These are phyloP conservation scores for Chlorops oryzae DNA, from an alignment of 1,140 invertebrate species.

Conservation along the genomic window DNA sequence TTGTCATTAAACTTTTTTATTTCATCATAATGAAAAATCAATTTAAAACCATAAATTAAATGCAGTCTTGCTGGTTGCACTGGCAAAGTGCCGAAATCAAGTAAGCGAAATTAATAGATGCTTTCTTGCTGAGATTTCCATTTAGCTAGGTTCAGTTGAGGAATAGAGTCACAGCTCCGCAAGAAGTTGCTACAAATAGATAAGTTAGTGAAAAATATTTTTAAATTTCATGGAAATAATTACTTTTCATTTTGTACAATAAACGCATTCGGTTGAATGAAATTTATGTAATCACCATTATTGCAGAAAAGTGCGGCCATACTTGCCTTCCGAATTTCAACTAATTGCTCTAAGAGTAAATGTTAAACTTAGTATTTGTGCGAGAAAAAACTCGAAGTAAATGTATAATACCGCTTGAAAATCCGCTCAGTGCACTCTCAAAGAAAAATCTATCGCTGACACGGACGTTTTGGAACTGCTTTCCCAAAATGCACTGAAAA, in stretches of 20 bases:
- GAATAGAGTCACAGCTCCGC: too few relatives aligned
- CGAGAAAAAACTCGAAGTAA: background rate
- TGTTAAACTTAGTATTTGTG: background rate
- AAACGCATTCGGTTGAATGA: constrained; percentile 67
- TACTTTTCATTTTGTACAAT: constrained; percentile 44
- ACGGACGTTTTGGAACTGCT: constrained; percentile 78
- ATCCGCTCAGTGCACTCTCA: constrained; percentile 62
- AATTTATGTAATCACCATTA: constrained; percentile 65
- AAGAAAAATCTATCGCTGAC: constrained; percentile 79
- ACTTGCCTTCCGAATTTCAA: constrained; percentile 75
- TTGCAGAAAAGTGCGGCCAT: constrained; percentile 81
- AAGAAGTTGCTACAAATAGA: too few relatives aligned
- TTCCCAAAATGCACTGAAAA: constrained; percentile 79
- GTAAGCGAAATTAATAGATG: too few relatives aligned
- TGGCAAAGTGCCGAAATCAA: too few relatives aligned
- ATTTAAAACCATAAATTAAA: too few relatives aligned
- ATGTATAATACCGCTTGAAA: constrained; percentile 60
- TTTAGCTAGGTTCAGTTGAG: too few relatives aligned
- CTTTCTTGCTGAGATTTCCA: too few relatives aligned
- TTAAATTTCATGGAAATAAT: too few relatives aligned
- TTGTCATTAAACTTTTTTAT: too few relatives aligned
- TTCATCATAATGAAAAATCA: too few relatives aligned
- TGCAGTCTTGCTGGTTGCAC: too few relatives aligned
- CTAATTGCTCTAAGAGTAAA: constrained; percentile 65
- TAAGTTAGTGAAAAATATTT: too few relatives aligned